A percentile compares a stretch with the other conserved stretches of the same genome.
These are phyloP conservation scores for Paradoxurus hermaphroditus DNA, from an alignment of 2,113 vertebrate genomes.

Conservation along the genomic window DNA sequence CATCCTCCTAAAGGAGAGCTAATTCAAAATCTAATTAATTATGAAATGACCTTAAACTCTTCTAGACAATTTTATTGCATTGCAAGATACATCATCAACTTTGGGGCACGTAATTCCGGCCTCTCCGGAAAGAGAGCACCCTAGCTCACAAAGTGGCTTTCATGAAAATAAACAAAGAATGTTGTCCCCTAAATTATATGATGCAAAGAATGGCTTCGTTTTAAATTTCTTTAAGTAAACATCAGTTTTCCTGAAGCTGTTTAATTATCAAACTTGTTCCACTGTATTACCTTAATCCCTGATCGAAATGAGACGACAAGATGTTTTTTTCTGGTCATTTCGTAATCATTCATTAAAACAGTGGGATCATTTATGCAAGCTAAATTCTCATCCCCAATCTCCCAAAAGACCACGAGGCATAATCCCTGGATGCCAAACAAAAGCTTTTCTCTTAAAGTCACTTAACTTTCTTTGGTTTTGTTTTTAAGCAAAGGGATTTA, in stretches of 20 bases:
- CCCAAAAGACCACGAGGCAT: background rate
- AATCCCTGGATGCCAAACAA: background rate
- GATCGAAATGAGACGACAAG: background rate
- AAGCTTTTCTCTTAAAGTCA: background rate
- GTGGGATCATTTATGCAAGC: background rate
- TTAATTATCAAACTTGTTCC: background rate
- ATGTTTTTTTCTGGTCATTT: background rate
- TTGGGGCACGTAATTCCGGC: background rate
- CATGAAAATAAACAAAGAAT: background rate
- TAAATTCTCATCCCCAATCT: background rate
- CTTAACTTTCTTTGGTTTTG: background rate
- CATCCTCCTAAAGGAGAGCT: background rate
- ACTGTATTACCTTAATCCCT: background rate
- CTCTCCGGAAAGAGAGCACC: background rate
- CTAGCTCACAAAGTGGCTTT: background rate
- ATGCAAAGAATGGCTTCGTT: background rate
- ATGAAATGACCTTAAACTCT: background rate
- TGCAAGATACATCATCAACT: background rate
- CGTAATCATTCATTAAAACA: background rate
- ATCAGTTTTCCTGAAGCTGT: background rate
- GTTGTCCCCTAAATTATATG: background rate
- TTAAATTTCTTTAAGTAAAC: background rate
- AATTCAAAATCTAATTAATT: background rate
- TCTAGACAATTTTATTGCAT: background rate
- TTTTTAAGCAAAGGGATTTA: slow-evolving; percentile 9